Conservation (phyloP, 1,140 invertebrate genomes). For the Drosophila jambulina region DNA sequence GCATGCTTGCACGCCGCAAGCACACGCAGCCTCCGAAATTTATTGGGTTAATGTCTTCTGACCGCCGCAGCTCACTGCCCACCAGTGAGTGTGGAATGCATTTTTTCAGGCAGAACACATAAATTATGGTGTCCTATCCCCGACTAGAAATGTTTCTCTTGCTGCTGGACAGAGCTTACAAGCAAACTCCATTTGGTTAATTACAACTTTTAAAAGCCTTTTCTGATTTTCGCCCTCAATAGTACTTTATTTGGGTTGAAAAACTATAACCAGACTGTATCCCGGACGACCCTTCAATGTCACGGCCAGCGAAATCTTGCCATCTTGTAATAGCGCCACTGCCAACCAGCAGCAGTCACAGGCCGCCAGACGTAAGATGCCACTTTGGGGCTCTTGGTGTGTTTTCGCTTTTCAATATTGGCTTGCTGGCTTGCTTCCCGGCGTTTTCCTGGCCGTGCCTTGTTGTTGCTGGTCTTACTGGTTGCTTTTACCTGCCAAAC, state of each 20-base stretch:
- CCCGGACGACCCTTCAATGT: constrained; percentile 13
- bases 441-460: constrained; percentile 23
- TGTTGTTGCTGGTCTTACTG: constrained; percentile 14
- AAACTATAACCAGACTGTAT: neutral
- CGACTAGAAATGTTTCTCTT: neutral
- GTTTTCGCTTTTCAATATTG: constrained; percentile 49
- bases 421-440: constrained; percentile 24
- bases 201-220: constrained; percentile 39
- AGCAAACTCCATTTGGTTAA: constrained; percentile 30
- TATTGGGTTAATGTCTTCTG: constrained; percentile 43
- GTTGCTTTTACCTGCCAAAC: constrained; percentile 39
- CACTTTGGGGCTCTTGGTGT: constrained; percentile 2
- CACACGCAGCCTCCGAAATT: constrained; percentile 21
- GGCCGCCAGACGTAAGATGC: constrained; percentile 18
- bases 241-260: neutral
- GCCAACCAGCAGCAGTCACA: constrained; percentile 5
- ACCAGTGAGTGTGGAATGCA: neutral
- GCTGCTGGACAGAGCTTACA: constrained; percentile 12
- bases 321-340: constrained; percentile 5
- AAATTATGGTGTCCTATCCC: neutral
- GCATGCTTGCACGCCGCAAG: neutral
- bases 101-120: constrained; percentile 7
- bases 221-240: constrained; percentile 22
- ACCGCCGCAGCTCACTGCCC: constrained; percentile 7
- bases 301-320: constrained; percentile 13